phyloP scores from a whole-genome alignment of 2,888 invertebrate species.

The Crepidodera aurea region DNA sequence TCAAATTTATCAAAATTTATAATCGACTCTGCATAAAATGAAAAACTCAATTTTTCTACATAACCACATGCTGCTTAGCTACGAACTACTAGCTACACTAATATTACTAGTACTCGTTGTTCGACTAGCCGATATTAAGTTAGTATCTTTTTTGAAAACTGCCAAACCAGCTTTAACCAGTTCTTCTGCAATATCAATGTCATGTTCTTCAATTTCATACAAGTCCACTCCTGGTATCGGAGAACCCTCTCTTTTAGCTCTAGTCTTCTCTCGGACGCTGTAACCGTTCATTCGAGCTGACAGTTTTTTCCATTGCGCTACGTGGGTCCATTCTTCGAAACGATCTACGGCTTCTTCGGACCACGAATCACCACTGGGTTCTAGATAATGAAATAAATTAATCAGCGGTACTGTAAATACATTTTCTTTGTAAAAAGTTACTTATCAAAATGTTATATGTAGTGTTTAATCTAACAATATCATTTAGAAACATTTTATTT shows the following conservation, averaged over 20 bases:
- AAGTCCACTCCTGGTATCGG: constrained; percentile 82
- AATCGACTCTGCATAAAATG: too few species aligned
- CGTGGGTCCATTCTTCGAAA: constrained; percentile 76
- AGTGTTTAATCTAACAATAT: too few species aligned
- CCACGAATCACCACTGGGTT: constrained; percentile 66
- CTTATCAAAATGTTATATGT: too few species aligned
- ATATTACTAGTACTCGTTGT: constrained; percentile 54
- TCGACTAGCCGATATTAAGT: constrained; percentile 45
- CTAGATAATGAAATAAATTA: constrained; percentile 45
- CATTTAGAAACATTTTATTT: too few species aligned
- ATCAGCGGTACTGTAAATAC: not conserved
- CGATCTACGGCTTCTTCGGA: constrained; percentile 69
- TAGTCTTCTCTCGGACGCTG: constrained; percentile 64
- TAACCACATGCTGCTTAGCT: too few species aligned
- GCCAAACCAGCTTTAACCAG: constrained; percentile 70
- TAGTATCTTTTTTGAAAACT: constrained; percentile 53
- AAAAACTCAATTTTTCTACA: too few species aligned
- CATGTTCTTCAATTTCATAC: constrained; percentile 73
- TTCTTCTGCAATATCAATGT: constrained; percentile 70
- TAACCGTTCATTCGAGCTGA: constrained; percentile 80
- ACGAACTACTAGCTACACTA: constrained; percentile 51
- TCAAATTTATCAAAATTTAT: too few species aligned
- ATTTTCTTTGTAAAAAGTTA: too few species aligned
- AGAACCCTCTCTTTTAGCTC: constrained; percentile 69
- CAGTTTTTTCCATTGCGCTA: constrained; percentile 82